Evolutionary conservation across 1,140 invertebrate species (phyloP).

Genomic region (Drosophila lowei): DNA sequence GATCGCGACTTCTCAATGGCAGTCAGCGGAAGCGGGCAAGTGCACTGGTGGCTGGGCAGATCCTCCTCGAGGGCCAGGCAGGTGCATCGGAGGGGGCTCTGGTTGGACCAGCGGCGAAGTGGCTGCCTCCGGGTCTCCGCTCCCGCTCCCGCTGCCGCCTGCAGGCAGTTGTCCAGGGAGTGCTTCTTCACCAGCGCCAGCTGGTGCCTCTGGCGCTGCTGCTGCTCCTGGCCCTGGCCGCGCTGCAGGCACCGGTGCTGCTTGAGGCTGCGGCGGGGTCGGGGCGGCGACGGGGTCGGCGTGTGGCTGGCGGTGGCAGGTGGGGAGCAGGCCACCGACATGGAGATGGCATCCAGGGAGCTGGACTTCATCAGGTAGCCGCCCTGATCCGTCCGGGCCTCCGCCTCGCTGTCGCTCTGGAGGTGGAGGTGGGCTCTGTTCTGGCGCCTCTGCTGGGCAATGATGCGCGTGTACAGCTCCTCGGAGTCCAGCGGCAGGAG

Average conservation of each 20-base stretch:
- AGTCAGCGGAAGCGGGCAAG: conserved; percentile 36
- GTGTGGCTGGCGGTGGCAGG: conserved; percentile 28
- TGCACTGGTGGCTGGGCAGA: conserved; percentile 18
- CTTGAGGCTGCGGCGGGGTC: conserved; percentile 72
- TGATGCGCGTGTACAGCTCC: conserved; percentile 77
- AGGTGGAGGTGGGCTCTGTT: conserved; percentile 4
- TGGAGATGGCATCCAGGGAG: conserved; percentile 77
- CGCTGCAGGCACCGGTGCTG: conserved; percentile 68
- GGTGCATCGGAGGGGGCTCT: conserved; percentile 66
- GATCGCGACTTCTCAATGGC: conserved; percentile 62
- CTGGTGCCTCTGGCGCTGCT: conserved; percentile 34
- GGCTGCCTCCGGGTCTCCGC: conserved; percentile 35
- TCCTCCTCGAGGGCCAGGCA: conserved; percentile 45
- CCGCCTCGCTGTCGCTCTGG: conserved; percentile 36
- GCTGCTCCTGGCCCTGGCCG: not conserved
- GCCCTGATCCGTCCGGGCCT: not conserved
- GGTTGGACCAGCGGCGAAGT: conserved; percentile 74
- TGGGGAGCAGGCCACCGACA: conserved; percentile 65
- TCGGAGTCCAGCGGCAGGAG: conserved; percentile 78
- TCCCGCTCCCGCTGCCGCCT: conserved; percentile 27
- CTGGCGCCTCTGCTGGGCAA: conserved; percentile 65
- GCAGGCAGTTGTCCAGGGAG: conserved; percentile 31
- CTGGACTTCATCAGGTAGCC: conserved; percentile 68
- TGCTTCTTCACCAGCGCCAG: conserved; percentile 32
- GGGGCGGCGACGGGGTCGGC: conserved; percentile 71